Evolutionary conservation across 2,113 vertebrate genomes (phyloP), one percentile per base, ranked within the genome.

Genomic region (Ibidorhyncha struthersii): DNA sequence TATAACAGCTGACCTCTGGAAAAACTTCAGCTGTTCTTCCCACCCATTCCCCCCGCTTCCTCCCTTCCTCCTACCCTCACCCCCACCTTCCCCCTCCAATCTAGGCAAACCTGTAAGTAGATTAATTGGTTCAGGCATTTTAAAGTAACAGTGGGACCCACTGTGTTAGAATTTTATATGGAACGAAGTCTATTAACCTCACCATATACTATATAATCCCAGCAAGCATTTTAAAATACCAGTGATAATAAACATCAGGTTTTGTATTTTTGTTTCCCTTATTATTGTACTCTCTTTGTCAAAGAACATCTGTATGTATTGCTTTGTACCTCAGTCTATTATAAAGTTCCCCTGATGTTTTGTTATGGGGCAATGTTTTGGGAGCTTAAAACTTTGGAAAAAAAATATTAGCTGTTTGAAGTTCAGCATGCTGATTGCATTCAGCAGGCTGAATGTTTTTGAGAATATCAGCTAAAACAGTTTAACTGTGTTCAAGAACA

Each of bases 71-170:
- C n/a, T n/a, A n/a, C n/a, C n/a, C n/a, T n/a, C n/a, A n/a, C n/a
- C n/a, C n/a, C 25, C 29, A 14, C 22, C 5, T 38, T 38, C 43
- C 12, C 26, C 34, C 10, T 17, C 18, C 34, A 53, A 63, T 74
- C 77, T 63, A 85, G 41, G 73, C 74, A 90, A 86, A 92, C 55
- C 40, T 77, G 61, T 78, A 88, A 90, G 74, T 79, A 76, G 78
- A 82, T 79, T n/a, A 85, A 79, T 94, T 95, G 86, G 30, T 94
- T 94, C 85, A 65, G 84, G 62, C 90, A 93, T 74, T 80, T 91
- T n/a, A 19, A 69, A 45, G 23, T 19, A 67, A 47, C 74, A 90
- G 78, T 38, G 36, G 49, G 73, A 93, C 86, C 74, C 90, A 89
- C 83, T 76, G 47, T 94, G 76, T 73, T 83, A 92, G 83, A 94